These are phyloP conservation scores for Drosophila mojavensis DNA, from an alignment of 1,140 invertebrate genomes.

Conservation along the genomic window DNA sequence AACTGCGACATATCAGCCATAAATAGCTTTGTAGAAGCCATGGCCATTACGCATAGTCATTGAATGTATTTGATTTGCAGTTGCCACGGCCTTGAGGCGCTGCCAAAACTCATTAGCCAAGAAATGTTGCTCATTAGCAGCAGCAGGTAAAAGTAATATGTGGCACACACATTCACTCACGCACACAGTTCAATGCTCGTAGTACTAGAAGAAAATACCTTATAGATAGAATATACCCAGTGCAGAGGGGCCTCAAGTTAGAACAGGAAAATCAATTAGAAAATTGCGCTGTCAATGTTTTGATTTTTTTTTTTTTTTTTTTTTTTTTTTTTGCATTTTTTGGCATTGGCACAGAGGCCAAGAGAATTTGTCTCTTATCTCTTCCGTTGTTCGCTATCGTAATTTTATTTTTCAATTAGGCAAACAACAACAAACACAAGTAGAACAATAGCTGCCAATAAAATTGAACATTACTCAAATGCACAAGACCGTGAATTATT, in stretches of 20 bases:
- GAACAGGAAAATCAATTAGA: constrained; percentile 13
- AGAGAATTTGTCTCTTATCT: constrained; percentile 6
- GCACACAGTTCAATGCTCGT: neutral
- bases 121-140: constrained; percentile 5
- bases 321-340: constrained; percentile 25
- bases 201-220: neutral
- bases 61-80: constrained; percentile 2
- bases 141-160: constrained; percentile 21
- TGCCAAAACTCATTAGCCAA: constrained; percentile 63
- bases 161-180: neutral
- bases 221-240: neutral
- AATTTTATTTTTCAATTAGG: constrained; percentile 65
- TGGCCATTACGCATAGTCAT: constrained; percentile 21
- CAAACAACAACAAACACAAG: constrained; percentile 23
- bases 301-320: neutral
- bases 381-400: constrained; percentile 18
- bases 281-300: constrained; percentile 14
- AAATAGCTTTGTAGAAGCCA: constrained; percentile 15
- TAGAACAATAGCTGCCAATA: constrained; percentile 22
- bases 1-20: constrained; percentile 24
- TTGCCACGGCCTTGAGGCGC: constrained; percentile 44
- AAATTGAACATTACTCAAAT: constrained; percentile 56
- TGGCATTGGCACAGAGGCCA: constrained; percentile 45
- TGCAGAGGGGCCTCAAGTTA: constrained; percentile 1
- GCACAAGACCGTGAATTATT: constrained; percentile 41